phyloP scores from a whole-genome alignment of 1,140 invertebrate species.

The Zelostemma sp. region DNA sequence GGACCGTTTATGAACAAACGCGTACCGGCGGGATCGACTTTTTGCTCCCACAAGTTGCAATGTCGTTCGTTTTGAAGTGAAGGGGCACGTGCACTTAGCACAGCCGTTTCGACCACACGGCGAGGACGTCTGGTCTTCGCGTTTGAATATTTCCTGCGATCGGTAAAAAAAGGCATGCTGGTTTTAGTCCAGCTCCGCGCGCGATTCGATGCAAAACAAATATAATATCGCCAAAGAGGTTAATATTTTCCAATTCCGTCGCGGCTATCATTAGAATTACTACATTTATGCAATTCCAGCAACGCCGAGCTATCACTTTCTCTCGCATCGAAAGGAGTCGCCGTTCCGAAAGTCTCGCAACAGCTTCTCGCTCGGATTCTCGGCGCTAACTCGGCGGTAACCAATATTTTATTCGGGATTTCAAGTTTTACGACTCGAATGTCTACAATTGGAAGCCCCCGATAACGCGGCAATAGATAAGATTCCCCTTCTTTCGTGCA shows the following conservation, averaged over 20 bases:
- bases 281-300: slow-evolving; percentile 42
- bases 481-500: too few relatives aligned
- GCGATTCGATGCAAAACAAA: too few relatives aligned
- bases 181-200: too few relatives aligned
- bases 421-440: slow-evolving; percentile 4
- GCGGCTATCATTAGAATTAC: slow-evolving; percentile 37
- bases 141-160: too few relatives aligned
- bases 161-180: too few relatives aligned
- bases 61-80: slow-evolving; percentile 33
- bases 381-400: slow-evolving; percentile 3
- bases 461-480: too few relatives aligned
- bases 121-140: slow-evolving; percentile 44
- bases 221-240: neutral
- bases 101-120: slow-evolving; percentile 40
- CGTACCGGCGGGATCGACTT: slow-evolving; percentile 15
- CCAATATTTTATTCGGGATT: slow-evolving; percentile 23
- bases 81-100: slow-evolving; percentile 38
- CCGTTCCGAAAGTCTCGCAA: slow-evolving; percentile 35
- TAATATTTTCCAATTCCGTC: slow-evolving; percentile 31
- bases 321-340: slow-evolving; percentile 36
- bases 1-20: slow-evolving; percentile 22
- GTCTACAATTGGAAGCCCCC: too few relatives aligned
- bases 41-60: slow-evolving; percentile 22
- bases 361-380: slow-evolving; percentile 33
- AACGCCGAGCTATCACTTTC: slow-evolving; percentile 38